Evolutionary conservation across 2,113 vertebrate species (phyloP).

Genomic region (Crotalus horridus): DNA sequence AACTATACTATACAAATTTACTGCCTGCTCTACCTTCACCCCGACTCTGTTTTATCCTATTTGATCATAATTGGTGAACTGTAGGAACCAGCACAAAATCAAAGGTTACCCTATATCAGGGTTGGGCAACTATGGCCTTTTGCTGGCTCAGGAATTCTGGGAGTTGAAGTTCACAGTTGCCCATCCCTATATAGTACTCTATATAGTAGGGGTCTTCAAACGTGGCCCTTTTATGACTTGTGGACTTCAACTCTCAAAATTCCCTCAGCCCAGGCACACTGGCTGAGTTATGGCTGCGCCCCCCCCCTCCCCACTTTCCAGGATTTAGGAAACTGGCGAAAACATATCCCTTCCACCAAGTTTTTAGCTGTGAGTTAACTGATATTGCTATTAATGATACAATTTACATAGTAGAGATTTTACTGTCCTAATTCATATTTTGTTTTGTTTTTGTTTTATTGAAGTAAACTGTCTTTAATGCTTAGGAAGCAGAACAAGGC

Average conservation of each 20-base stretch:
- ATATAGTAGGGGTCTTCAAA: not conserved
- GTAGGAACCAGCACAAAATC: not conserved
- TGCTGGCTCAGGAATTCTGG: not conserved
- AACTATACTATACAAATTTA: not conserved
- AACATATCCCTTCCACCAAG: not conserved
- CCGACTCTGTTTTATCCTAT: not conserved
- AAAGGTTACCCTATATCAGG: not conserved
- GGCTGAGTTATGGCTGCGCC: not conserved
- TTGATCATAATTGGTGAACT: not conserved
- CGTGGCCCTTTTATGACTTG: too few relatives aligned
- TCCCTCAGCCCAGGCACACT: too few relatives aligned
- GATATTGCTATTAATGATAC: not conserved
- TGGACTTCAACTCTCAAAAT: too few relatives aligned
- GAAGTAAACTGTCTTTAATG: not conserved
- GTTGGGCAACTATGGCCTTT: not conserved
- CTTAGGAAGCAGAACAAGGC: not conserved
- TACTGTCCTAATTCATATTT: not conserved
- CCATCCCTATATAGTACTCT: not conserved
- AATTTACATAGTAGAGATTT: not conserved
- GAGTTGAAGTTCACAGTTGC: not conserved
- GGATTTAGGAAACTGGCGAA: not conserved
- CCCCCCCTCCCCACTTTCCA: not conserved
- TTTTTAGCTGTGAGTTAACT: not conserved
- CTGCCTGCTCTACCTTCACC: not conserved
- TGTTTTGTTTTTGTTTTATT: not conserved